Percentiles rank a stretch among this genome's conserved stretches.
Conservation (phyloP, 30 jellyfish, hydroid and myxozoan species). For the Calvadosia cruxmelitensis region DNA sequence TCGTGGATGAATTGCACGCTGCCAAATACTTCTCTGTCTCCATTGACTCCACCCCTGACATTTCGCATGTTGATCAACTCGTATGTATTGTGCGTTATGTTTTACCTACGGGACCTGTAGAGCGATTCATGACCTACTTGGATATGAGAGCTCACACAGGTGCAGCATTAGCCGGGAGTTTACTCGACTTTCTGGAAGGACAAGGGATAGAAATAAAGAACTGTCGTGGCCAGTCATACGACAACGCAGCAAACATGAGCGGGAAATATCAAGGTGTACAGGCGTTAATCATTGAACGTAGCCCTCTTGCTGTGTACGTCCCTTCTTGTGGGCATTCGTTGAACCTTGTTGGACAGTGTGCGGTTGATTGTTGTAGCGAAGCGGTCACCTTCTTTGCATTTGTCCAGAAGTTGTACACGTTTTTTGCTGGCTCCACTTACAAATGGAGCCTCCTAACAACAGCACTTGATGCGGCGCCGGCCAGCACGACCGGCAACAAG, state of each 20-base stretch:
- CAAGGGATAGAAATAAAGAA: conserved; percentile 15
- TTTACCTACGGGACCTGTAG: conserved; percentile 30
- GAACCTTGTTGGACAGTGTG: conserved; percentile 43
- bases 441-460: background rate
- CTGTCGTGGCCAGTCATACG: conserved; percentile 59
- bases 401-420: background rate
- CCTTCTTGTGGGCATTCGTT: conserved; percentile 38
- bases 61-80: conserved; percentile 37
- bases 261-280: conserved; percentile 52
- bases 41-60: conserved; percentile 54
- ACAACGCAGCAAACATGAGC: conserved; percentile 56
- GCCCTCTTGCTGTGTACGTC: conserved; percentile 25
- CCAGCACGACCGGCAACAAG: conserved; percentile 11
- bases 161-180: conserved; percentile 15
- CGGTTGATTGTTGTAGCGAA: conserved; percentile 41
- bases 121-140: conserved; percentile 17
- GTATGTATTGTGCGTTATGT: conserved; percentile 16
- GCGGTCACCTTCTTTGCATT: conserved; percentile 34
- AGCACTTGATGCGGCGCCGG: background rate
- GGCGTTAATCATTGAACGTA: conserved; percentile 33
- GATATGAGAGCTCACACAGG: conserved; percentile 31
- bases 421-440: background rate
- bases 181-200: conserved; percentile 23
- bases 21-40: conserved; percentile 28
- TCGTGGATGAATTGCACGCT: conserved; percentile 6